Evolutionary conservation across 2,113 vertebrate genomes (phyloP).

Genomic region (Alethe diademata): DNA sequence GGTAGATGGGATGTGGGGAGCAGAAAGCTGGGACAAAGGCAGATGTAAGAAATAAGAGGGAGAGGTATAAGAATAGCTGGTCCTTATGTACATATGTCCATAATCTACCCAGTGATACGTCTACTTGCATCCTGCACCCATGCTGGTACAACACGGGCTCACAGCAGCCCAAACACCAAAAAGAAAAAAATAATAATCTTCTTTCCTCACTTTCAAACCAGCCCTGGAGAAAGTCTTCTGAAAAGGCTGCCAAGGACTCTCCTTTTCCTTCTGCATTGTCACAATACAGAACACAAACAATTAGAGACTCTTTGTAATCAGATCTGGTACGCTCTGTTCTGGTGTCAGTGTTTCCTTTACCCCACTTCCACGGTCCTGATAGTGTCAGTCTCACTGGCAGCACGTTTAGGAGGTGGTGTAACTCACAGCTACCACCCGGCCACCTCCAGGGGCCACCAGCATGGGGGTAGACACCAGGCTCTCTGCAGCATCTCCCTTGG

Average conservation of each 20-base stretch:
- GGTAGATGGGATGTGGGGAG: not conserved
- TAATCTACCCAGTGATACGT: not conserved
- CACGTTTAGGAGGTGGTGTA: not conserved
- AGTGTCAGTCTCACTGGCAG: not conserved
- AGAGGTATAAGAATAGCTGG: not conserved
- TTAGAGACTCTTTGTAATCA: constrained; percentile 52
- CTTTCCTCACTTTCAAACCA: not conserved
- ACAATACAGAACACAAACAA: constrained; percentile 10
- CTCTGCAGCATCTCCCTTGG: rapidly evolving
- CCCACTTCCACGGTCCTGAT: rapidly evolving
- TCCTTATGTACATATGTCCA: not conserved
- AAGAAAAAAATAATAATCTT: not conserved
- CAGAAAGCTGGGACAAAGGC: not conserved
- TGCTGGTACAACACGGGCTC: not conserved
- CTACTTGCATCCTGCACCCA: not conserved
- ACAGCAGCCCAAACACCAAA: constrained; percentile 1
- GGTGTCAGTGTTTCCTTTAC: not conserved
- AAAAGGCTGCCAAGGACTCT: constrained; percentile 15
- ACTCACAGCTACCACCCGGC: rapidly evolving
- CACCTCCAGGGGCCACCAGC: not conserved
- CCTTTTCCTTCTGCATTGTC: constrained; percentile 8
- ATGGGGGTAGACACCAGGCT: rapidly evolving
- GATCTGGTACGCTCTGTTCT: not conserved
- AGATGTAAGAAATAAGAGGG: not conserved
- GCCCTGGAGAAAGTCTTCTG: not conserved